A percentile compares a stretch with the other conserved stretches of the same genome.
phyloP scores from a whole-genome alignment of 2,888 invertebrate species.

The Lacanobia wlatinum region DNA sequence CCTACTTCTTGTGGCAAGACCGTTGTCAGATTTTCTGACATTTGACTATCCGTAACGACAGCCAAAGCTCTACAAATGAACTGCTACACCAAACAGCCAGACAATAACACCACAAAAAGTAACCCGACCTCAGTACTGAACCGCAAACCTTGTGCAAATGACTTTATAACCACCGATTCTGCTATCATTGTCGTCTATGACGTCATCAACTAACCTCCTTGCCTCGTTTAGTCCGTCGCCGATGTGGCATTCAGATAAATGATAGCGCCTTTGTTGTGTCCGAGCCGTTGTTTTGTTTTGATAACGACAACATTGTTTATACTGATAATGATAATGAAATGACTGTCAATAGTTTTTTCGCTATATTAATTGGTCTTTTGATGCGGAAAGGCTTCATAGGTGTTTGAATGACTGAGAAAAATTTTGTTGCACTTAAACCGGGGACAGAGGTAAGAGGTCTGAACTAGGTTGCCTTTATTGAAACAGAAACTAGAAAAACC shows the following conservation, averaged over 20 bases:
- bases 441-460: no score
- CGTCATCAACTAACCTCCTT: constrained; percentile 29
- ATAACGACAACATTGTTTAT: constrained; percentile 2
- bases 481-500: no score
- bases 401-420: no score
- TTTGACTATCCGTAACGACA: no score
- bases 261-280: constrained; percentile 33
- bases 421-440: no score
- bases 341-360: not conserved
- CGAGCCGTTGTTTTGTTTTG: not conserved
- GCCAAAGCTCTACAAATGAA: no score
- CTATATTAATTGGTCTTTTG: not conserved
- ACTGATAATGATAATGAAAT: not conserved
- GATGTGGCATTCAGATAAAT: constrained; percentile 17
- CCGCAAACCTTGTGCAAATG: constrained; percentile 16
- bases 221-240: constrained; percentile 1
- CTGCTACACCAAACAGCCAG: not conserved
- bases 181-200: not conserved
- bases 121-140: not conserved
- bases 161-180: constrained; percentile 1
- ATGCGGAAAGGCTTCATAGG: not conserved
- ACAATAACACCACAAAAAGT: not conserved
- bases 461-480: no score
- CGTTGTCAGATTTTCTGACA: no score
- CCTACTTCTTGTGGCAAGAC: no score